Evolutionary conservation across 1,140 invertebrate species (phyloP).

Genomic region (Procambarus clarkii): DNA sequence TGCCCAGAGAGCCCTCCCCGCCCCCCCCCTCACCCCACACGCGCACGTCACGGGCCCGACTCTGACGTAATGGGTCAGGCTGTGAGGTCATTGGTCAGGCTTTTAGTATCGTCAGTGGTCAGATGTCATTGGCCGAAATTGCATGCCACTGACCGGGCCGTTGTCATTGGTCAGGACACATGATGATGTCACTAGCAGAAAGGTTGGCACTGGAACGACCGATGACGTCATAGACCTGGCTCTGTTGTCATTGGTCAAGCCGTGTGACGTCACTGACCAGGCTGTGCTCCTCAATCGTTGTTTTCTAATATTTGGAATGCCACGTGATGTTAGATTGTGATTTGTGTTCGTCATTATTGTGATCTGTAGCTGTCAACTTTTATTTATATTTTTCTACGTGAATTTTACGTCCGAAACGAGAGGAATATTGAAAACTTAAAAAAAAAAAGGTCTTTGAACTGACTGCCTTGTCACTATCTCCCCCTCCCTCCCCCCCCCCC

Average conservation of each 20-base stretch:
- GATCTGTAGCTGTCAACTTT: slow-evolving; percentile 60
- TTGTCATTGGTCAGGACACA: slow-evolving; percentile 14
- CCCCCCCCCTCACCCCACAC: slow-evolving; percentile 2
- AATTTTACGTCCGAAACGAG: slow-evolving; percentile 59
- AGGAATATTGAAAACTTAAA: neutral
- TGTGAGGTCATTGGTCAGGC: slow-evolving; percentile 36
- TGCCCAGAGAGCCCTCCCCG: neutral
- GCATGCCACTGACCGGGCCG: slow-evolving; percentile 12
- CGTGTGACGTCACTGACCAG: slow-evolving; percentile 64
- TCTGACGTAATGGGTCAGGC: slow-evolving; percentile 21
- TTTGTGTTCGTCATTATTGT: slow-evolving; percentile 64
- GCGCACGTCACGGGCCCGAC: slow-evolving; percentile 8
- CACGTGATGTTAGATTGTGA: slow-evolving; percentile 58
- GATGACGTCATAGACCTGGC: slow-evolving; percentile 36
- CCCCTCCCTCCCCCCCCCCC: slow-evolving; percentile 16
- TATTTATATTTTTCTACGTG: slow-evolving; percentile 71
- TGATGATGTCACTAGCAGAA: slow-evolving; percentile 30
- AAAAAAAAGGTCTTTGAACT: slow-evolving; percentile 40
- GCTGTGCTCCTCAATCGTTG: slow-evolving; percentile 64
- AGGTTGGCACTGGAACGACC: neutral
- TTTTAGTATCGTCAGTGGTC: slow-evolving; percentile 12
- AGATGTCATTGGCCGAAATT: slow-evolving; percentile 29
- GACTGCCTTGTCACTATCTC: slow-evolving; percentile 39
- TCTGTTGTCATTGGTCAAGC: slow-evolving; percentile 43
- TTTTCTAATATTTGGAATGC: slow-evolving; percentile 66